Base-by-base conservation (phyloP, 2,888 invertebrate genomes). In the Tinea trinotella region DNA sequence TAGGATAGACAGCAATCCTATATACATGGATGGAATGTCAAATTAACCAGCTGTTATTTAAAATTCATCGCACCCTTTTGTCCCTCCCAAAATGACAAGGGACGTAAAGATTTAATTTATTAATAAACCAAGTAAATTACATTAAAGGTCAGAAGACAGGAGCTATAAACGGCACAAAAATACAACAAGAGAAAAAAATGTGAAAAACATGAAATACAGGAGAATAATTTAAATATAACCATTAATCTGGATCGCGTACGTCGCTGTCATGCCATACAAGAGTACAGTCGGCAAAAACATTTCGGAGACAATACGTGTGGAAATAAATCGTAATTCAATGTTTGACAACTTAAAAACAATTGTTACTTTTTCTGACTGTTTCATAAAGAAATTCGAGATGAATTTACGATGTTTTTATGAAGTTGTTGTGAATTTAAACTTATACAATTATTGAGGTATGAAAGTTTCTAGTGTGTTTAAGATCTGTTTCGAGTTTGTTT, bases 181-280 rank as follows among this genome's bases (percentile, higher is more conserved):
- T 30, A 30, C n/a, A 30, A 30, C 30, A 30, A n/a, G 9, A 30
- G n/a, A 30, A 30, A 30, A 64, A 67, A 64, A 67, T 64, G 57
- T 68, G 66, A 74, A 74, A 72, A 67, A 70, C 66, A 70, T 70
- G 70, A 71, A 74, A 73, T 71, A 74, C 69, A 70, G 60, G 68
- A 60, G 71, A 72, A 78, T 74, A 76, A 82, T 83, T 84, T 83
- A 79, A 84, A 82, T 81, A 80, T 76, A 76, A 68, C 78, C 81
- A 83, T 84, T 84, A 81, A 82, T 84, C 81, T 79, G 70, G 70
- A 70, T 71, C 70, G 67, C 70, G 68, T 70, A 71, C 72, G 68
- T 64, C 61, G 65, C 73, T 75, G 81, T 76, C 74, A 70, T 72
- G 64, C 58, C 24, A 15, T 50, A 22, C 57, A 59, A 52, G 22